These are phyloP conservation scores for Columba guinea DNA, from an alignment of 2,797 vertebrate genomes.

Conservation along the genomic window DNA sequence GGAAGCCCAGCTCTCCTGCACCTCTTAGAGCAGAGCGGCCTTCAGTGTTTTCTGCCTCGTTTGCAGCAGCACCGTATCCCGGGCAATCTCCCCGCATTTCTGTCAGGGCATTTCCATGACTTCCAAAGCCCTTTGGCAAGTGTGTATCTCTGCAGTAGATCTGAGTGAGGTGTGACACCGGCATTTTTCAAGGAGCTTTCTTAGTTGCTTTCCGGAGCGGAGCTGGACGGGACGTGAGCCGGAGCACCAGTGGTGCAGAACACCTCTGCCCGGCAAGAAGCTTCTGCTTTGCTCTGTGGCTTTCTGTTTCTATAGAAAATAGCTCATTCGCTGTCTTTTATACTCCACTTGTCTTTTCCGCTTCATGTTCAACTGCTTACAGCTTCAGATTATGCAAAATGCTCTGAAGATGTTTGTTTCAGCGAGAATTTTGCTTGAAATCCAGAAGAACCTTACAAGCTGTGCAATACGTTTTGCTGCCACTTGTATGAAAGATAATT, in stretches of 20 bases:
- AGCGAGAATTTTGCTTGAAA: not conserved
- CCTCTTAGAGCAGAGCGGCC: not conserved
- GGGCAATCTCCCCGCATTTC: not conserved
- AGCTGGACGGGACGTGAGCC: not conserved
- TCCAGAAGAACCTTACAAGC: not conserved
- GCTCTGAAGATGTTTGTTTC: conserved; percentile 6
- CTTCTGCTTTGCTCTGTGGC: not conserved
- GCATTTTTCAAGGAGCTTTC: not conserved
- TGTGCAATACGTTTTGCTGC: not conserved
- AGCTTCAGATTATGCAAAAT: conserved; percentile 26
- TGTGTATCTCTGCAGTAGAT: not conserved
- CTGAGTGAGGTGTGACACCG: not conserved
- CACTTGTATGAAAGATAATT: not conserved
- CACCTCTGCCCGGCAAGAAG: not conserved
- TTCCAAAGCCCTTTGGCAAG: not conserved
- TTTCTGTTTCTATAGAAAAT: not conserved
- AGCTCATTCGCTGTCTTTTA: not conserved
- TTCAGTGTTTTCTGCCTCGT: not conserved
- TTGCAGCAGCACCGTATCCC: not conserved
- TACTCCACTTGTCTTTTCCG: not conserved
- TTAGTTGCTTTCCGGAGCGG: not conserved
- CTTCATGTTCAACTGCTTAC: not conserved
- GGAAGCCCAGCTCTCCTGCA: not conserved
- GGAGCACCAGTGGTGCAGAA: not conserved
- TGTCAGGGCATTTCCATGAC: not conserved